These are phyloP conservation scores for Thalassophryne amazonica DNA, from an alignment of 2,797 vertebrate genomes.

Conservation along the genomic window DNA sequence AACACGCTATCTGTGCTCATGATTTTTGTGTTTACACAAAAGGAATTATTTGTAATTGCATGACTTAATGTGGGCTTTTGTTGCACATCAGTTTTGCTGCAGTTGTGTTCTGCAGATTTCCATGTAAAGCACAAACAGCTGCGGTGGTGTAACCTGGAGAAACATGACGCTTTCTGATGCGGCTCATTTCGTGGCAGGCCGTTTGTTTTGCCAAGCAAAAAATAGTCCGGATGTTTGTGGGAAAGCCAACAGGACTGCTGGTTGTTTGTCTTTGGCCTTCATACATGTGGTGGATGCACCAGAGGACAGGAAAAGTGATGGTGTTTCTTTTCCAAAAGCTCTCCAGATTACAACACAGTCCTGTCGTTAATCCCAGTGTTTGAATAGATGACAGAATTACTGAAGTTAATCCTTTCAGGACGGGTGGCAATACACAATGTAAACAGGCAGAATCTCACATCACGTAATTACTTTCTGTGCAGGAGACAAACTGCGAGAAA, in stretches of 20 bases:
- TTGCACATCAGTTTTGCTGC: too few species aligned
- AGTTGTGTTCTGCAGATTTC: not conserved
- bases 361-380: slow-evolving; percentile 47
- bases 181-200: slow-evolving; percentile 49
- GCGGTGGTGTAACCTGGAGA: too few species aligned
- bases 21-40: too few species aligned
- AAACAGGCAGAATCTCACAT: slow-evolving; percentile 55
- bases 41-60: too few species aligned
- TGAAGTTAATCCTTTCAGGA: slow-evolving; percentile 45
- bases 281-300: slow-evolving; percentile 48
- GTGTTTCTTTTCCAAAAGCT: slow-evolving; percentile 40
- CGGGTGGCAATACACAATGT: slow-evolving; percentile 31
- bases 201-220: slow-evolving; percentile 61
- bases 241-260: slow-evolving; percentile 42
- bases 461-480: slow-evolving; percentile 22
- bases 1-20: too few species aligned
- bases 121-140: not conserved
- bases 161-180: slow-evolving; percentile 50
- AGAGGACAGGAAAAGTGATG: slow-evolving; percentile 1
- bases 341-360: slow-evolving; percentile 1
- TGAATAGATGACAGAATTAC: slow-evolving; percentile 29
- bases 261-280: slow-evolving; percentile 56
- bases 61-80: too few species aligned
- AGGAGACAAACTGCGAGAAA: slow-evolving; percentile 49
- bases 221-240: slow-evolving; percentile 52